phyloP scores from a whole-genome alignment of 2,888 invertebrate genomes.

The Malthinus seriepunctatus region DNA sequence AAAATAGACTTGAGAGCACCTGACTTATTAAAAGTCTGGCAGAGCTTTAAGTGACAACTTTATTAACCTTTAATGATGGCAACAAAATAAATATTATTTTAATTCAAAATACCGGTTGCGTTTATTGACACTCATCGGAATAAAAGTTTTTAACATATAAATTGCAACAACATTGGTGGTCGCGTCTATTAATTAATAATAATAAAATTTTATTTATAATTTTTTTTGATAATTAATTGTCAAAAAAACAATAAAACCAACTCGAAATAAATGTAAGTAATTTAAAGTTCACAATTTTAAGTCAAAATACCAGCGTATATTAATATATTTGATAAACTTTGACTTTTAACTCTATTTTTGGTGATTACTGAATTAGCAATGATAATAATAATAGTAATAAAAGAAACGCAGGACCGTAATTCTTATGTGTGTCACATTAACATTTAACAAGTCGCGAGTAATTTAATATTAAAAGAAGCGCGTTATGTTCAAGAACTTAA shows the following conservation, averaged over 20 bases:
- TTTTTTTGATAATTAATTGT: background rate
- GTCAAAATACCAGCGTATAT: background rate
- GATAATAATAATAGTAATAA: background rate
- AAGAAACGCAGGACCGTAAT: conserved; percentile 5
- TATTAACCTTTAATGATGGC: no score
- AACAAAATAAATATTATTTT: no score
- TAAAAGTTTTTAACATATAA: conserved; percentile 3
- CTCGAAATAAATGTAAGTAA: background rate
- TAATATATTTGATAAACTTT: conserved; percentile 8
- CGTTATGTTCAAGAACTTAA: no score
- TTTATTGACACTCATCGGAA: background rate
- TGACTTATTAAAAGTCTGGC: background rate
- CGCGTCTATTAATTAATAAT: background rate
- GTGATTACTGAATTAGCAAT: conserved; percentile 11
- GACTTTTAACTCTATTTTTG: conserved; percentile 12
- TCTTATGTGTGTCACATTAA: conserved; percentile 4
- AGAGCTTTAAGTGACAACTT: no score
- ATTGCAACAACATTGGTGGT: conserved; percentile 5
- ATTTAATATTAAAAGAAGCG: no score
- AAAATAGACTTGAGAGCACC: background rate
- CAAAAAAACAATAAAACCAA: background rate
- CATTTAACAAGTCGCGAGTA: background rate
- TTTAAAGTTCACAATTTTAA: background rate
- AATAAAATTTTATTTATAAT: conserved; percentile 3
- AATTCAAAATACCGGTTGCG: background rate